Conservation (phyloP, 2,888 invertebrate genomes). For the Acanthoscelides obtectus region DNA sequence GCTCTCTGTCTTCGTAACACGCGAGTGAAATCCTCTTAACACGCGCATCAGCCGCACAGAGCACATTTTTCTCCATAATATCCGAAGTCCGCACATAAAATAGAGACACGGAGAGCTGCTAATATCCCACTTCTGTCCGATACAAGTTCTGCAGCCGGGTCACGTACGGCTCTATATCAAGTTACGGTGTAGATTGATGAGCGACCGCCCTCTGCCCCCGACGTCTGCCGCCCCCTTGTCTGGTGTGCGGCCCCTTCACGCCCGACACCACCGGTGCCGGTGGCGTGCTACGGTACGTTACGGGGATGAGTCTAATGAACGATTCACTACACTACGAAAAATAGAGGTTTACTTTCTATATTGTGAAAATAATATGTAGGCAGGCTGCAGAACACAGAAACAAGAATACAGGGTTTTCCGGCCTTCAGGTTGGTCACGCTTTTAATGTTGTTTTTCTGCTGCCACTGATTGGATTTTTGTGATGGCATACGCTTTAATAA, state of each 20-base stretch:
- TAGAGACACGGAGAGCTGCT: neutral
- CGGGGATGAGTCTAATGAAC: neutral
- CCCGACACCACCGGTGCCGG: neutral
- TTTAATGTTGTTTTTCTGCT: too few relatives aligned
- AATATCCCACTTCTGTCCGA: neutral
- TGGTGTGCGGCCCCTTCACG: neutral
- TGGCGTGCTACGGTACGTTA: neutral
- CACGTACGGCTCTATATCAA: conserved; percentile 43
- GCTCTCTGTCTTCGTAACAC: neutral
- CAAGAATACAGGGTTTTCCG: too few relatives aligned
- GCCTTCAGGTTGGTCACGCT: too few relatives aligned
- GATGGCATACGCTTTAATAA: too few relatives aligned
- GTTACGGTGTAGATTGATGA: conserved; percentile 26
- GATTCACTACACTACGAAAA: neutral
- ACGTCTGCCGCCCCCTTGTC: neutral
- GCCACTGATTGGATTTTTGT: too few relatives aligned
- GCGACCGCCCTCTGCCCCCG: neutral
- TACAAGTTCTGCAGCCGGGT: conserved; percentile 20
- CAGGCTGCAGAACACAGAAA: too few relatives aligned
- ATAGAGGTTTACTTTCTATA: too few relatives aligned
- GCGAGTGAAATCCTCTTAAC: neutral
- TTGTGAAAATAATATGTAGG: too few relatives aligned
- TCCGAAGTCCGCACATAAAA: neutral
- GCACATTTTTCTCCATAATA: neutral
- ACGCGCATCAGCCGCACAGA: neutral